These are phyloP conservation scores for Nymphalis io DNA, from an alignment of 1,140 invertebrate species.

Conservation along the genomic window DNA sequence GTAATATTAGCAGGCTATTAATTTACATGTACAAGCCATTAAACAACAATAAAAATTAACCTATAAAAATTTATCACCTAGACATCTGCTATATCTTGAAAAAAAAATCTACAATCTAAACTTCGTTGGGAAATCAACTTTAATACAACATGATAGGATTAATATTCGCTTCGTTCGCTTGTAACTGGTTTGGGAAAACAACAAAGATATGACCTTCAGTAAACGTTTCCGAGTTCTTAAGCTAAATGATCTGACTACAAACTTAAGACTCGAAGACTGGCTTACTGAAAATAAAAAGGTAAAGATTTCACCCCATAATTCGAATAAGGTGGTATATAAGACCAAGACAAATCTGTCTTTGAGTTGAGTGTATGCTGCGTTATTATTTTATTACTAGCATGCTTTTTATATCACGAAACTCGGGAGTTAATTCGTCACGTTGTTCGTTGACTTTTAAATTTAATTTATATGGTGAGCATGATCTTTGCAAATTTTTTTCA, in stretches of 20 bases:
- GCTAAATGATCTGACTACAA: neutral
- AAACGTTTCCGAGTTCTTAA: slow-evolving; percentile 19
- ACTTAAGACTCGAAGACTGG: neutral
- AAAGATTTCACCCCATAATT: no score
- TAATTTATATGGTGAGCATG: neutral
- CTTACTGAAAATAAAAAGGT: no score
- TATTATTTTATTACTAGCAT: neutral
- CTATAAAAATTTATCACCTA: slow-evolving; percentile 29
- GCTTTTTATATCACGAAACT: slow-evolving; percentile 17
- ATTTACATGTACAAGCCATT: slow-evolving; percentile 3
- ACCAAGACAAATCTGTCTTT: slow-evolving; percentile 2
- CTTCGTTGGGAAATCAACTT: neutral
- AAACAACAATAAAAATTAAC: slow-evolving; percentile 27
- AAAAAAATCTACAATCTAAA: slow-evolving; percentile 2
- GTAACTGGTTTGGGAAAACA: slow-evolving; percentile 4
- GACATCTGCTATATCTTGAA: slow-evolving; percentile 13
- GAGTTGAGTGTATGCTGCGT: neutral
- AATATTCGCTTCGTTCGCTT: neutral
- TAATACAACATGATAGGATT: neutral
- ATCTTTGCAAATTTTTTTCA: neutral
- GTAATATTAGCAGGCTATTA: slow-evolving; percentile 3
- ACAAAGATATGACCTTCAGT: slow-evolving; percentile 16
- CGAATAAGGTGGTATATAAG: neutral
- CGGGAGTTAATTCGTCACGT: slow-evolving; percentile 8
- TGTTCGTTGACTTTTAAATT: slow-evolving; percentile 17